Base-by-base conservation (phyloP, 1,140 invertebrate genomes). In the Bactericera cockerelli region DNA sequence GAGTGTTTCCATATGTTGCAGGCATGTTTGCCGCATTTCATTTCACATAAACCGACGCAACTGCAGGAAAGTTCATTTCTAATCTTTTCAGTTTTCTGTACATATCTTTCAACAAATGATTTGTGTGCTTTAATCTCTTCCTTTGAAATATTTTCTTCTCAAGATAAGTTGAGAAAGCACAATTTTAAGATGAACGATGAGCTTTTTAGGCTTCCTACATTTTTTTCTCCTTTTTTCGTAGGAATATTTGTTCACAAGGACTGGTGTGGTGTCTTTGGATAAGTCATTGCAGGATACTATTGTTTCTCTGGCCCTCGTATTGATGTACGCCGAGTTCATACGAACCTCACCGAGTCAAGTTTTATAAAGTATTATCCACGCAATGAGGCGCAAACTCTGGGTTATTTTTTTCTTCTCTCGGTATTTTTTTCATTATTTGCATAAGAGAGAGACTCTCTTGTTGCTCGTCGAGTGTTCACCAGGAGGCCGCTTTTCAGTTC, bases 331-430 rank as follows among this genome's bases (percentile, higher is more conserved):
- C 42, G 42, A 49, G 42, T 49, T 49, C 22, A 49, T 6, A 19
- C 42, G 42, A 16, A 49, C 6, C 42, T 49, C 3, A 6, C 6
- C 42, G 42, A 49, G 22, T 8, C 13, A 6, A 8, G n/a, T 22
- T 49, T 49, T 49, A 49, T 49, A 49, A 49, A 49, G 22, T 49
- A 49, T 49, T 49, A 49, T 49, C 42, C 22, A 16, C 4, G 42
- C 42, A 49, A 49, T 49, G 42, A 49, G 42, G 42, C 42, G 42
- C 42, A 49, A 49, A 49, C 42, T 49, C 42, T 49, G 22, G 22
- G 42, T 49, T 49, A 16, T 49, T 36, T 36, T 16, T 16, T 36
- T 22, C 22, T 49, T 49, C 28, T 31, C 28, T 31, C 28, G 4
- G 4, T 4, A 13, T 31, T 31, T 31, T 31, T 31, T 31, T 31